Percentiles rank a stretch among this genome's conserved stretches.
Evolutionary conservation across 2,113 vertebrate genomes (phyloP).

Genomic region (Chionis minor): DNA sequence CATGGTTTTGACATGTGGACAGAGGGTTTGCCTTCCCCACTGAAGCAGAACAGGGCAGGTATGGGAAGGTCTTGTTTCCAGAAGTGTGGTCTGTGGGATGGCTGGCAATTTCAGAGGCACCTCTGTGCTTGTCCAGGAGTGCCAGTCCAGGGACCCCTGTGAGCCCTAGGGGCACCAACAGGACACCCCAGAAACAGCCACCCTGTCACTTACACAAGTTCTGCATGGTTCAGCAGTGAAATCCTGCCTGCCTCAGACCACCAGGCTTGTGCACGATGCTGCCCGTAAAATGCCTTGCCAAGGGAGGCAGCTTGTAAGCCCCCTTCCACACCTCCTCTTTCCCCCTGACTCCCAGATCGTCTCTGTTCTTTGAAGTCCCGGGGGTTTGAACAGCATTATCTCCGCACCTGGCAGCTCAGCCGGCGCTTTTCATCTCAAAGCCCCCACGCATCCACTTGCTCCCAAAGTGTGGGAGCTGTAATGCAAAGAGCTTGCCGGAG

Average conservation of each 20-base stretch:
- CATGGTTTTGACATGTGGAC: not conserved
- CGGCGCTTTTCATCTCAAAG: not conserved
- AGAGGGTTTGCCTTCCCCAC: not conserved
- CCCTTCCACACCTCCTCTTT: not conserved
- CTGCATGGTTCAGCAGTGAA: not conserved
- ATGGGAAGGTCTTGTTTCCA: not conserved
- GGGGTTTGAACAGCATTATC: not conserved
- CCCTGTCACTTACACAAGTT: not conserved
- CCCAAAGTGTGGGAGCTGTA: not conserved
- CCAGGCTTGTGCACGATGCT: rapidly evolving
- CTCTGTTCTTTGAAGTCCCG: not conserved
- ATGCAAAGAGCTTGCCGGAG: not conserved
- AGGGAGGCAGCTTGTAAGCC: not conserved
- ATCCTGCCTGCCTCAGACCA: not conserved
- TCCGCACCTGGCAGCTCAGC: not conserved
- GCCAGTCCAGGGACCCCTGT: rapidly evolving
- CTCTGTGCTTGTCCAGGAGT: too few relatives aligned
- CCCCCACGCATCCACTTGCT: not conserved
- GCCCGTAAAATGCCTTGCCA: not conserved
- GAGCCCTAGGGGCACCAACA: not conserved
- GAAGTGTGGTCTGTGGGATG: rapidly evolving
- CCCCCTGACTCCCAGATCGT: rapidly evolving
- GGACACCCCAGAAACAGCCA: not conserved
- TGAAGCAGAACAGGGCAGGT: not conserved
- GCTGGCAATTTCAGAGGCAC: not conserved